Evolutionary conservation across 2,888 invertebrate species (phyloP).

Genomic region (Acholoe squamosa): DNA sequence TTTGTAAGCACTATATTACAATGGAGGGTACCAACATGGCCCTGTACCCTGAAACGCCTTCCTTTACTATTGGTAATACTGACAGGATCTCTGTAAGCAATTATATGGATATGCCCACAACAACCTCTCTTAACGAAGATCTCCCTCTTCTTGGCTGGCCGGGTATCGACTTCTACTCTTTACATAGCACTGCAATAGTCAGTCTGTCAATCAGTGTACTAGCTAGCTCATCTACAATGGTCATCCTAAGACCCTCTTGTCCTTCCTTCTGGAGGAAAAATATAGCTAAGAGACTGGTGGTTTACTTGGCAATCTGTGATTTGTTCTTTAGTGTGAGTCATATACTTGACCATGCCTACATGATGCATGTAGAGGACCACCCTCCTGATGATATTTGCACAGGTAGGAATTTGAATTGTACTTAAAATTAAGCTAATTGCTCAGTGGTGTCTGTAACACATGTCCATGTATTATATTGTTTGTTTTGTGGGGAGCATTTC

Average conservation of each 20-base stretch:
- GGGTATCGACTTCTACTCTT: conserved; percentile 14
- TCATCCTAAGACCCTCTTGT: background rate
- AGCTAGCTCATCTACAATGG: background rate
- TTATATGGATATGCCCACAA: no score
- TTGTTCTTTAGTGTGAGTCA: conserved; percentile 56
- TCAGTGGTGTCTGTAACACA: no score
- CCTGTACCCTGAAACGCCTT: no score
- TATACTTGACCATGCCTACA: conserved; percentile 11
- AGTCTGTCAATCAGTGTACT: conserved; percentile 45
- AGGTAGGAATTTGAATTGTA: no score
- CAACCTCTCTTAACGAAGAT: background rate
- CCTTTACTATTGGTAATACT: no score
- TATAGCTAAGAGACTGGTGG: conserved; percentile 59
- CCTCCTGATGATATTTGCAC: background rate
- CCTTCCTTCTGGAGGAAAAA: conserved; percentile 26
- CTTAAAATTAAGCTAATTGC: no score
- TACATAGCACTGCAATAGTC: conserved; percentile 36
- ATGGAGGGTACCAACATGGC: no score
- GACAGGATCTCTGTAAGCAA: no score
- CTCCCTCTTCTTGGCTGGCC: conserved; percentile 27
- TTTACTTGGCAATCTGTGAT: conserved; percentile 62
- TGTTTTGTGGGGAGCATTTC: no score
- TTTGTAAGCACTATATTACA: no score
- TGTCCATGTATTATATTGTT: no score
- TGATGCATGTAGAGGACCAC: background rate